These are phyloP conservation scores for Mellivora capensis DNA, from an alignment of 2,113 vertebrate genomes.

Conservation along the genomic window DNA sequence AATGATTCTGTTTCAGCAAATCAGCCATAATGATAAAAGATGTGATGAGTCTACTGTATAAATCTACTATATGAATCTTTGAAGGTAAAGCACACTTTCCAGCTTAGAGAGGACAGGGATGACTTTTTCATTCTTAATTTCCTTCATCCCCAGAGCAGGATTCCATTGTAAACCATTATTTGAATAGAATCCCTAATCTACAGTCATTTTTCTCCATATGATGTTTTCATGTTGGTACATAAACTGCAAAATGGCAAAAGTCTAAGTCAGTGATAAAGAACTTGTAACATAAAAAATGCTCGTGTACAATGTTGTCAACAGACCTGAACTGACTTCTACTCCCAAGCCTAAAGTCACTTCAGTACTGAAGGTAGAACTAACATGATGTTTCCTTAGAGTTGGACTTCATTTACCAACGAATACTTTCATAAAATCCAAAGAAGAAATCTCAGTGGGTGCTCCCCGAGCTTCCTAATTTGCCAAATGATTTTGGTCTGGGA, in stretches of 20 bases:
- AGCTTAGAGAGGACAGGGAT: background rate
- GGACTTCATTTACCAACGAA: background rate
- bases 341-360: background rate
- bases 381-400: background rate
- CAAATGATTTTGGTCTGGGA: background rate
- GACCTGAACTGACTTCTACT: background rate
- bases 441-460: background rate
- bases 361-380: background rate
- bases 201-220: background rate
- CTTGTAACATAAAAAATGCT: background rate
- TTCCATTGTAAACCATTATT: conserved; percentile 29
- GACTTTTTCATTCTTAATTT: background rate
- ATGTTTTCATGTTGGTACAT: conserved; percentile 3
- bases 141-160: background rate
- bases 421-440: background rate
- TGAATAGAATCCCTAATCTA: conserved; percentile 17
- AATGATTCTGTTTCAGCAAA: background rate
- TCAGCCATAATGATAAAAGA: background rate
- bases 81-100: background rate
- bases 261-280: conserved; percentile 27
- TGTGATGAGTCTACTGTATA: background rate
- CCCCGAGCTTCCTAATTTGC: conserved; percentile 2
- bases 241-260: conserved; percentile 56
- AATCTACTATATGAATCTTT: background rate
- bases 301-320: background rate